Evolutionary conservation across 2,797 vertebrate genomes (phyloP).

Genomic region (Melanotaenia trifasciata): DNA sequence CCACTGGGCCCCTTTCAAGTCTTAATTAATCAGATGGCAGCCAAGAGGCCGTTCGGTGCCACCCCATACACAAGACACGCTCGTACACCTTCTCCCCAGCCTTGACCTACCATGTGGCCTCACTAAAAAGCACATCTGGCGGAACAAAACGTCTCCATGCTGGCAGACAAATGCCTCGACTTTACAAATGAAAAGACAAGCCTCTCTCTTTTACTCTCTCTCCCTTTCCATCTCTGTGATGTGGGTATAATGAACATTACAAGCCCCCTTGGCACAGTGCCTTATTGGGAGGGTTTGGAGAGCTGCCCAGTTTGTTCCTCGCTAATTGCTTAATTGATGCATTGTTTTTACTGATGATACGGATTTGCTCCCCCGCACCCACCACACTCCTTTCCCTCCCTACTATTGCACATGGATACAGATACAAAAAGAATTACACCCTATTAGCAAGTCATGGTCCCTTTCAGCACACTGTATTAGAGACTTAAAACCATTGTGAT

Average conservation of each 20-base stretch:
- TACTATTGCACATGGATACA: conserved; percentile 71
- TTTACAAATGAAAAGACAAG: conserved; percentile 83
- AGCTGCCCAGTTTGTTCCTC: conserved; percentile 87
- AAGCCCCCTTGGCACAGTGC: conserved; percentile 87
- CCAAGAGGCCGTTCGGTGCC: conserved; percentile 74
- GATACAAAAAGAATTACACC: conserved; percentile 87
- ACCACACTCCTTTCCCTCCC: conserved; percentile 44
- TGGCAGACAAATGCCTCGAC: conserved; percentile 85
- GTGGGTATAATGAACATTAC: conserved; percentile 87
- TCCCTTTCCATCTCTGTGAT: conserved; percentile 78
- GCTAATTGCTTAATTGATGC: conserved; percentile 91
- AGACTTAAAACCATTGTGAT: conserved; percentile 84
- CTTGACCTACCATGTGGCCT: conserved; percentile 85
- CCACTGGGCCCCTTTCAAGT: conserved; percentile 86
- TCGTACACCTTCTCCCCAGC: conserved; percentile 74
- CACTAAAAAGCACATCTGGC: conserved; percentile 85
- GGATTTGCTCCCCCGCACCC: conserved; percentile 69
- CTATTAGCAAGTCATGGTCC: conserved; percentile 83
- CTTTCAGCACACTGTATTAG: conserved; percentile 82
- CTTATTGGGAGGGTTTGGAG: conserved; percentile 87
- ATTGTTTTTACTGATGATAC: conserved; percentile 88
- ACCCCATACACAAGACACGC: conserved; percentile 35
- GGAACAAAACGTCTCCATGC: conserved; percentile 81
- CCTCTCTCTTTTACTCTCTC: conserved; percentile 55
- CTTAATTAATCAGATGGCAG: conserved; percentile 88